Base-by-base conservation (phyloP, 92 coral and sea anemone species). In the Ricordea florida region DNA sequence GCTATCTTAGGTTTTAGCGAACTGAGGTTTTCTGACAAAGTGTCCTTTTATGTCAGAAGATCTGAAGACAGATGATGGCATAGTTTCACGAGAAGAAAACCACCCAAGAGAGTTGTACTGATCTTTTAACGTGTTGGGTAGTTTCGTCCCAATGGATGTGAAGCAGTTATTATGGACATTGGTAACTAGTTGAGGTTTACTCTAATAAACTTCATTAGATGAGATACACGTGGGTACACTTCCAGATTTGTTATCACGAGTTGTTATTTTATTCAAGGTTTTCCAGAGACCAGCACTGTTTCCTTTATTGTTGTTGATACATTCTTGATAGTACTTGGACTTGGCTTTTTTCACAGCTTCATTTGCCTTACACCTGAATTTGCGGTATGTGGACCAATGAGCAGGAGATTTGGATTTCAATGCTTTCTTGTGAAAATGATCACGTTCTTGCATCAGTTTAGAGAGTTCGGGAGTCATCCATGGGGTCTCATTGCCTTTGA, bases 381-480 rank as follows among this genome's bases (percentile, higher is more conserved):
- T 57, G 48, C 73, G 63, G 40, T 79, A 79, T 33, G 36, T 45
- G 35, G 20, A 30, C 89, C 89, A 76, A 38, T 76, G 79, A 52
- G 44, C 43, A 31, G 37, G 48, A 13, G 79, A 83, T 23, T 71
- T 85, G 5, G 56, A 58, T 31, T 79, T 79, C 35, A 55, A 28
- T 49, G 81, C 81, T 41, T 78, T 71, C 69, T 65, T 56, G 41
- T 52, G 84, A 48, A 58, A 64, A 42, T 48, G 74, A 48, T 85
- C 86, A 21, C 82, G 90, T 11, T 79, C 90, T 11, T 51, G 80
- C 79, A 85, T 85, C 10, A 26, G 11, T 27, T 37, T 85, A 36
- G 75, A 20, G 47, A 85, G 62, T 8, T 53, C 74, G 10, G 85
- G 66, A 27, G 67, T 78, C 74, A 70, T 57, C 89, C 89, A 69